Conservation (phyloP, 2,113 vertebrate species). For the Thermophis baileyi region DNA sequence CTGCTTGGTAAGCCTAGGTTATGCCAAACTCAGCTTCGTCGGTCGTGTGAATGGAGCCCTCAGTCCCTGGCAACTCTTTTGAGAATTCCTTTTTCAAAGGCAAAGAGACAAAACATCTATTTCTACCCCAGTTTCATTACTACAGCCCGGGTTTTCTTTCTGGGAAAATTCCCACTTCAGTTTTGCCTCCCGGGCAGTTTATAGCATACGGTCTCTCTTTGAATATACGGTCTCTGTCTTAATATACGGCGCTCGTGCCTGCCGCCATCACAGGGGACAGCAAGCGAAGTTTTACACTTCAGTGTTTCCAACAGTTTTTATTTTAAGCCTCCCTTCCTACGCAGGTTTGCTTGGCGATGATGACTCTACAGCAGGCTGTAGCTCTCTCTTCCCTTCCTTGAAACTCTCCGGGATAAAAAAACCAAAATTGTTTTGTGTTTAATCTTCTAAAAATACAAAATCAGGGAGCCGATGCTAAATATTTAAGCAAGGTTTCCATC, state of each 20-base stretch:
- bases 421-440: neutral
- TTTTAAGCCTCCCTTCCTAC: neutral
- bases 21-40: neutral
- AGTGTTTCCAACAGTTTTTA: neutral
- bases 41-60: neutral
- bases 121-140: neutral
- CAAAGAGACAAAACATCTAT: neutral
- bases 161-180: neutral
- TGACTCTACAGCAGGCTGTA: neutral
- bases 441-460: neutral
- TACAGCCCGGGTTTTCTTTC: neutral
- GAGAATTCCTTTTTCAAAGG: neutral
- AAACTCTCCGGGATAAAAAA: neutral
- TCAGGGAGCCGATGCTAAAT: neutral
- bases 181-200: neutral
- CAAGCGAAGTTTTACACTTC: accelerated
- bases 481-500: neutral
- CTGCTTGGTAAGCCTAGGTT: neutral
- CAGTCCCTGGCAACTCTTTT: neutral
- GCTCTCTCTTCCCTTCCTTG: accelerated
- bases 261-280: neutral
- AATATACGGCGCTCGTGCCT: neutral
- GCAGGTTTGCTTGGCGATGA: neutral
- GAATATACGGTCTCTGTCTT: neutral
- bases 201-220: neutral